These are phyloP conservation scores for Dryomyza anilis DNA, from an alignment of 2,888 invertebrate genomes.

Conservation along the genomic window DNA sequence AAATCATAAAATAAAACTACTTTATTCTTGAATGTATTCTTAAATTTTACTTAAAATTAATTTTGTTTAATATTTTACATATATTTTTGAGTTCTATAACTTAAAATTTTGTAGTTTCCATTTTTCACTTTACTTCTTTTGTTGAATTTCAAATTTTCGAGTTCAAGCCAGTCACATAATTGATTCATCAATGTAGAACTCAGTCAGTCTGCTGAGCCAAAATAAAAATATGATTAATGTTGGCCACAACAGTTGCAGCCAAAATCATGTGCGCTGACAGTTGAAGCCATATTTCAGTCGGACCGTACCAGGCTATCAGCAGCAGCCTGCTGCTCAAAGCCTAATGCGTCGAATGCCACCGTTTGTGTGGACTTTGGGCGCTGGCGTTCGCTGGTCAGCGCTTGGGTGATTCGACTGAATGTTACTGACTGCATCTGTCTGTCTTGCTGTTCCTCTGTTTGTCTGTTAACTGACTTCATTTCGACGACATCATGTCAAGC, in stretches of 20 bases:
- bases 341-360: not conserved
- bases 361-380: not conserved
- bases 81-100: not conserved
- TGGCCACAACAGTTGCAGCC: no score
- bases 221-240: no score
- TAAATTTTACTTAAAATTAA: no score
- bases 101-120: not conserved
- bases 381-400: not conserved
- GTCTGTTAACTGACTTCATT: conserved; percentile 6
- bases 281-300: conserved; percentile 3
- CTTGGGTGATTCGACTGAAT: not conserved
- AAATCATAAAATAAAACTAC: not conserved
- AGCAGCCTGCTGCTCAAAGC: no score
- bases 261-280: not conserved
- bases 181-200: no score
- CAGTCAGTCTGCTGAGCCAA: no score
- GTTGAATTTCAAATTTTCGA: no score
- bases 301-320: no score
- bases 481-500: not conserved
- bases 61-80: not conserved
- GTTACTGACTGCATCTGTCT: not conserved
- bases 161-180: no score
- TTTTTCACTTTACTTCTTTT: not conserved
- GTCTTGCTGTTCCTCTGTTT: not conserved
- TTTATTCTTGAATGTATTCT: not conserved